phyloP scores from a whole-genome alignment of 2,888 invertebrate genomes.

The Chrysina gloriosa region DNA sequence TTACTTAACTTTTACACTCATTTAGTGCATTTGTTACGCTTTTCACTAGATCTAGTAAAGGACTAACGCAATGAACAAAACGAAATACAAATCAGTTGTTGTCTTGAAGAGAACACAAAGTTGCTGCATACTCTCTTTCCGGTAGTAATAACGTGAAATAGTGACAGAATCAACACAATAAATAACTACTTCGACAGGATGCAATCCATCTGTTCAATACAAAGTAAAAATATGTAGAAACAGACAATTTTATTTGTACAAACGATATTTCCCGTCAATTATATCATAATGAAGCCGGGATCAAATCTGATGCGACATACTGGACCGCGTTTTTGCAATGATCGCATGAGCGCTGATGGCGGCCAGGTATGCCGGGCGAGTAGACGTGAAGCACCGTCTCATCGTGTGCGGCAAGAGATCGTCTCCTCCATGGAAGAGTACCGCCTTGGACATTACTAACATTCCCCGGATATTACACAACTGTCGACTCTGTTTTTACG shows the following conservation, averaged over 20 bases:
- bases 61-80: too few relatives aligned
- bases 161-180: too few relatives aligned
- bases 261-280: slow-evolving; percentile 52
- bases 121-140: too few relatives aligned
- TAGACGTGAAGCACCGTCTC: slow-evolving; percentile 56
- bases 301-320: slow-evolving; percentile 54
- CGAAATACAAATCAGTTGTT: too few relatives aligned
- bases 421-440: slow-evolving; percentile 47
- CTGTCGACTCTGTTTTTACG: slow-evolving; percentile 52
- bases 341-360: slow-evolving; percentile 51
- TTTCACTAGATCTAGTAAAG: too few relatives aligned
- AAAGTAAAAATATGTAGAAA: not conserved
- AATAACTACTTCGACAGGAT: not conserved
- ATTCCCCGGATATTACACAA: slow-evolving; percentile 59
- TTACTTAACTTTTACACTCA: too few relatives aligned
- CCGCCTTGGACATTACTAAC: slow-evolving; percentile 57
- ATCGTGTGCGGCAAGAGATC: slow-evolving; percentile 55
- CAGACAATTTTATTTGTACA: slow-evolving; percentile 26
- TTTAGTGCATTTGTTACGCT: too few relatives aligned
- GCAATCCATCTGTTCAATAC: not conserved
- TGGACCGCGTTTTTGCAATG: slow-evolving; percentile 53
- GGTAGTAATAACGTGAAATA: too few relatives aligned
- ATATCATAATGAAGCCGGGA: slow-evolving; percentile 53
- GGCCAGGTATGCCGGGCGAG: slow-evolving; percentile 52
- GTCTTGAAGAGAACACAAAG: too few relatives aligned